Evolutionary conservation across 2,113 vertebrate species (phyloP).

Genomic region (Hippoglossus stenolepis): DNA sequence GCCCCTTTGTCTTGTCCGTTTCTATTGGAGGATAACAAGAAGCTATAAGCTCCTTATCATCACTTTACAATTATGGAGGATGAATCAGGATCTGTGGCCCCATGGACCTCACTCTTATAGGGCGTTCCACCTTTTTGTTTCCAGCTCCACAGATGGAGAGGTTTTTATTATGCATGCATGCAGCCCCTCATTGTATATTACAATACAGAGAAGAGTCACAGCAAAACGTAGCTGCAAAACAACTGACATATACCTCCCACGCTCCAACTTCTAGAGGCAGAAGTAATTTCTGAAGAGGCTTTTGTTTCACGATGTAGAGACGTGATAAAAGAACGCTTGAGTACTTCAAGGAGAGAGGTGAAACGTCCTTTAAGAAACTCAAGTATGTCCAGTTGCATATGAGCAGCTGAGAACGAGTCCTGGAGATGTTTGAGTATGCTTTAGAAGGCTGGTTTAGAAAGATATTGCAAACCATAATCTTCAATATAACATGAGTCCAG

Average conservation of each 20-base stretch:
- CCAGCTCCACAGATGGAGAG: slow-evolving; percentile 53
- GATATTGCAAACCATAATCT: background rate
- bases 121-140: slow-evolving; percentile 60
- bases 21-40: slow-evolving; percentile 70
- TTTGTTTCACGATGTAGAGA: slow-evolving; percentile 39
- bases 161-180: slow-evolving; percentile 61
- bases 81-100: slow-evolving; percentile 58
- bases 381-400: no score
- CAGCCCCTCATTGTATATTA: slow-evolving; percentile 55
- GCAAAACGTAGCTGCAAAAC: slow-evolving; percentile 41
- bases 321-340: background rate
- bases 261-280: slow-evolving; percentile 40
- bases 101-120: slow-evolving; percentile 38
- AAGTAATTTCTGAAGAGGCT: slow-evolving; percentile 47
- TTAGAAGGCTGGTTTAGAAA: slow-evolving; percentile 7
- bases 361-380: background rate
- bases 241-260: slow-evolving; percentile 54
- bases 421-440: background rate
- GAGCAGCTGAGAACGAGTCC: no score
- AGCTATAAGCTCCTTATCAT: slow-evolving; percentile 81
- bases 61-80: slow-evolving; percentile 76
- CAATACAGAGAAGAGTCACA: slow-evolving; percentile 18
- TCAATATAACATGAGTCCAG: background rate
- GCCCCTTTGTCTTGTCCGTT: slow-evolving; percentile 61
- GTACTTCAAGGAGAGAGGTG: background rate